Conservation (phyloP, 1,140 invertebrate species). For the Tribolium madens region DNA sequence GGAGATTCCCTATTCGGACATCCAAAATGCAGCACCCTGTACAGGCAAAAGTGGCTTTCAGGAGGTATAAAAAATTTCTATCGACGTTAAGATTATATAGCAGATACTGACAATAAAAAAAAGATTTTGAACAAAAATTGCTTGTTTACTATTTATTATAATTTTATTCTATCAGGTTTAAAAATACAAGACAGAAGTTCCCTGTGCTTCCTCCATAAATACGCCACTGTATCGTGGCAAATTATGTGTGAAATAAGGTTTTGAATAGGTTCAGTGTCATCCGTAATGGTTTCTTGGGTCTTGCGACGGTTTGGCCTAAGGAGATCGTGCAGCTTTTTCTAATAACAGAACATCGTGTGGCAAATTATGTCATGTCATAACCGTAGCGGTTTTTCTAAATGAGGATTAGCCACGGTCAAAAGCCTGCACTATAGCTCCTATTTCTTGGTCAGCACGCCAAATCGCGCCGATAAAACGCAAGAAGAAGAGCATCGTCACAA, state of each 20-base stretch:
- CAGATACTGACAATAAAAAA: too few relatives aligned
- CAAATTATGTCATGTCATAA: conserved; percentile 48
- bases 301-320: background rate
- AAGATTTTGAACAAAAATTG: too few relatives aligned
- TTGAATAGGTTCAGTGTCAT: background rate
- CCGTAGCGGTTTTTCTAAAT: conserved; percentile 44
- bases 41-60: too few relatives aligned
- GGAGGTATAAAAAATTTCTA: too few relatives aligned
- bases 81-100: too few relatives aligned
- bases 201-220: too few relatives aligned
- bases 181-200: too few relatives aligned
- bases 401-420: conserved; percentile 45
- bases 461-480: background rate
- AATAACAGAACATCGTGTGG: conserved; percentile 44
- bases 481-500: background rate
- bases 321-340: conserved; percentile 27
- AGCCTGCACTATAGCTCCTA: conserved; percentile 8
- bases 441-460: background rate
- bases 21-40: too few relatives aligned
- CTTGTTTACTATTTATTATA: too few relatives aligned
- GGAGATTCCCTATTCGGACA: too few relatives aligned
- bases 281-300: background rate
- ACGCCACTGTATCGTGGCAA: background rate
- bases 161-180: too few relatives aligned
- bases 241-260: background rate